Conservation (phyloP, 2,888 invertebrate genomes). For the Troides helena region DNA sequence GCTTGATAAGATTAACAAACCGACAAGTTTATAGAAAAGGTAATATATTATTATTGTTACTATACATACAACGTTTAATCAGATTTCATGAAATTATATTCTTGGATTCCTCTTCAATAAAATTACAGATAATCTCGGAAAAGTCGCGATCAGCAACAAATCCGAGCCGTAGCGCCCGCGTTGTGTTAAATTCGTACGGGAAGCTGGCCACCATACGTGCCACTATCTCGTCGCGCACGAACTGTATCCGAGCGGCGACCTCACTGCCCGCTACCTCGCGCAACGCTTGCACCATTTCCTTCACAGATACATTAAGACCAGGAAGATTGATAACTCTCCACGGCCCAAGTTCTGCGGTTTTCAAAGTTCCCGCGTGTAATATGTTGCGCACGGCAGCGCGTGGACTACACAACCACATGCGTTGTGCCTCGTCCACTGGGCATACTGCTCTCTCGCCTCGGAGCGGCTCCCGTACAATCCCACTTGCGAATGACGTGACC, state of each 20-base stretch:
- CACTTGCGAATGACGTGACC: constrained; percentile 69
- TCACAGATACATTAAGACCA: constrained; percentile 55
- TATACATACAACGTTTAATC: too few species aligned
- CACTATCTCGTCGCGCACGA: constrained; percentile 46
- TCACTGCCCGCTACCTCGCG: constrained; percentile 51
- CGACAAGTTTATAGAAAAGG: too few species aligned
- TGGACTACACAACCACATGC: constrained; percentile 62
- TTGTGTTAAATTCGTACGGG: constrained; percentile 56
- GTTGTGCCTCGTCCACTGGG: constrained; percentile 53
- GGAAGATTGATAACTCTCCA: constrained; percentile 60
- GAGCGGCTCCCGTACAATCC: constrained; percentile 64
- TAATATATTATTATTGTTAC: too few species aligned
- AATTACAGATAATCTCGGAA: constrained; percentile 52
- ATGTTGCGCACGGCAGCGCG: constrained; percentile 54
- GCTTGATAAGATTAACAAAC: too few species aligned
- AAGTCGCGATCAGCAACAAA: constrained; percentile 55
- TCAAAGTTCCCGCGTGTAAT: constrained; percentile 50
- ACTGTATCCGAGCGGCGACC: constrained; percentile 49
- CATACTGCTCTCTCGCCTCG: constrained; percentile 47
- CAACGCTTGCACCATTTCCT: constrained; percentile 55
- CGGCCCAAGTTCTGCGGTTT: constrained; percentile 42
- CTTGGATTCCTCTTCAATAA: constrained; percentile 44
- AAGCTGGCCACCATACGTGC: constrained; percentile 55
- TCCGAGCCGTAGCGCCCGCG: constrained; percentile 55
- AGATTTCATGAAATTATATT: background rate